Evolutionary conservation across 2,888 invertebrate genomes (phyloP), one percentile per base, ranked within the genome.

Genomic region (Entomobrya proxima): DNA sequence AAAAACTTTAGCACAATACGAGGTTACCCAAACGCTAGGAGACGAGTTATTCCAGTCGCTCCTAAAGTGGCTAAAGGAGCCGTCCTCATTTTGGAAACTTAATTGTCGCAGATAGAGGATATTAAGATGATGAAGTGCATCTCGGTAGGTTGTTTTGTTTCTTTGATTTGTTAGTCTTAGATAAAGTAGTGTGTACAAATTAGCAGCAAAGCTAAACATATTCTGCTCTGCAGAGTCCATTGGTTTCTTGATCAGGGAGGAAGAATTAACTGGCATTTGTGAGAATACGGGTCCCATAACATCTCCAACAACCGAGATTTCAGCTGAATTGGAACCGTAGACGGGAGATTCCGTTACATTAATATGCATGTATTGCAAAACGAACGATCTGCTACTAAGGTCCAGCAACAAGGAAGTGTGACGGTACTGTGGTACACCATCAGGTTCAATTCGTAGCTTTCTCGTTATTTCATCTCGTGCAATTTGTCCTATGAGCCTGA

Each of bases 191-290:
- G 97, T 96, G 92, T 97, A 96, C 92, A 98, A 94, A 92, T 98
- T 98, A 18, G 96, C 96, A 0, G 98, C 98, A 92, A 99, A 98
- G 89, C 98, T 98, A 93, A 98, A 99, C 94, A 98, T 96, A 91
- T 97, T 98, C 92, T 98, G 98, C 92, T 99, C 98, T 0, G 96
- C 98, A 0, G 96, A 96, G 91, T 97, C 94, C 96, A 97, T 96
- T 0, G 97, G 97, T 89, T 97, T 91, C 90, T 95, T 92, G 1
- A 97, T 92, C 79, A 97, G 91, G 21, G 96, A 96, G 9, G 96
- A 95, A 0, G 97, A 96, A 91, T 97, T 97, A 7, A 97, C 95
- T 0, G 97, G 97, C 96, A 97, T 97, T 0, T 96, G 96, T 0
- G 97, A 97, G 91, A 97, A 98, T 86, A 97, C 95, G 0, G 98